A percentile compares a stretch with the other conserved stretches of the same genome.
Conservation (phyloP, 2,113 vertebrate genomes). For the Tichodroma muraria region DNA sequence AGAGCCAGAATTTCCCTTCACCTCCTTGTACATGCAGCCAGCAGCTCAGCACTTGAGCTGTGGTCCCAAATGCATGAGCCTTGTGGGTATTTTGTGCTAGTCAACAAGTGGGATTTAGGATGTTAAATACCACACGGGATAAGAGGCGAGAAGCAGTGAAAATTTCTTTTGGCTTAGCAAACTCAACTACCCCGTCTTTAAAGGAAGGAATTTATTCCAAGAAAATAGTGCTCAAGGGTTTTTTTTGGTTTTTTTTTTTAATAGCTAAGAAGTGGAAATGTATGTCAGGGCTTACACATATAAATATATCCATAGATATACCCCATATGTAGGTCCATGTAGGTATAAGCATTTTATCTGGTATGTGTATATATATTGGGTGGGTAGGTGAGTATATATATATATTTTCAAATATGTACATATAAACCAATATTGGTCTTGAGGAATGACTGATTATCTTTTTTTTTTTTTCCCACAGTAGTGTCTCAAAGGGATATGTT, state of each 20-base stretch:
- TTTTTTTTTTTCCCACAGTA: neutral
- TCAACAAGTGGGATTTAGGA: neutral
- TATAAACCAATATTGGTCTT: neutral
- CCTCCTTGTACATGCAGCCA: neutral
- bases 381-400: neutral
- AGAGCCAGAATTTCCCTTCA: neutral
- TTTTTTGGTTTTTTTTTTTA: neutral
- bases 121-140: neutral
- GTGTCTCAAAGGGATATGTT: no score
- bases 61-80: neutral
- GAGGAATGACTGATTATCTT: no score
- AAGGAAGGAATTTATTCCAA: neutral
- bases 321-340: no score
- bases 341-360: neutral
- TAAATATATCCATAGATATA: neutral
- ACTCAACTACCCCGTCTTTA: neutral
- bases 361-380: neutral
- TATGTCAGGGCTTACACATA: neutral
- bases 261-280: neutral
- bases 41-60: neutral
- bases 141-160: neutral
- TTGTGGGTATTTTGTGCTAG: neutral
- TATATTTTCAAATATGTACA: no score
- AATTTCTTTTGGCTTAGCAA: neutral
- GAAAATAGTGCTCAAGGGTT: neutral